Percentiles rank a stretch among this genome's conserved stretches.
phyloP scores from a whole-genome alignment of 2,888 invertebrate genomes.

The Aproaerema taeniolella region DNA sequence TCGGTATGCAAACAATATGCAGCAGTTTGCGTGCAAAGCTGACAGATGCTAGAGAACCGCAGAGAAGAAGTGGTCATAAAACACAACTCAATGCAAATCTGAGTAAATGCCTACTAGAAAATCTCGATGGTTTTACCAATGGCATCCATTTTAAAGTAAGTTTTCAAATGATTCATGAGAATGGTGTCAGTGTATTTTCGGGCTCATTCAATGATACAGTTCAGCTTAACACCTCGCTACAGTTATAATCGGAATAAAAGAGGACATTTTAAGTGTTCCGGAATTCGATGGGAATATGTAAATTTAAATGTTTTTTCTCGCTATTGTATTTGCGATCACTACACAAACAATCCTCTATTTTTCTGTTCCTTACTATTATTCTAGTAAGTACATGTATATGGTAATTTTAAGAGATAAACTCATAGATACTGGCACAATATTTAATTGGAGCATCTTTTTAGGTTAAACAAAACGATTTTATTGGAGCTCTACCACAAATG shows the following conservation, averaged over 20 bases:
- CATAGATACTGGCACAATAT: slow-evolving; percentile 7
- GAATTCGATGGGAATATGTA: slow-evolving; percentile 46
- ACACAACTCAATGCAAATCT: too few species aligned
- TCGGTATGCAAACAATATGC: slow-evolving; percentile 7
- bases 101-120: too few species aligned
- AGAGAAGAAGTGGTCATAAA: too few species aligned
- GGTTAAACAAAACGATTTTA: too few species aligned
- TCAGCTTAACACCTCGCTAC: slow-evolving; percentile 13
- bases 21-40: slow-evolving; percentile 1
- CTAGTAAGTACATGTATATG: slow-evolving; percentile 4
- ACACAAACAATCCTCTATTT: slow-evolving; percentile 6
- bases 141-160: too few species aligned
- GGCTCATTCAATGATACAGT: slow-evolving; percentile 12
- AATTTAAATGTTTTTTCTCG: slow-evolving; percentile 38
- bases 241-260: slow-evolving; percentile 21
- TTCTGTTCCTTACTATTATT: too few species aligned
- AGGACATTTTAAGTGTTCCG: slow-evolving; percentile 32
- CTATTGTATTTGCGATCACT: slow-evolving; percentile 35
- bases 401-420: slow-evolving; percentile 2
- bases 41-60: neutral
- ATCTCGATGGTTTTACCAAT: too few species aligned
- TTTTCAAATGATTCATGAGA: slow-evolving; percentile 15
- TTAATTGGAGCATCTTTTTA: too few species aligned
- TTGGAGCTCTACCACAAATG: too few species aligned
- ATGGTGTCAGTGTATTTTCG: slow-evolving; percentile 28